Evolutionary conservation across 2,797 vertebrate species (phyloP).

Genomic region (Silurus lanzhouensis): DNA sequence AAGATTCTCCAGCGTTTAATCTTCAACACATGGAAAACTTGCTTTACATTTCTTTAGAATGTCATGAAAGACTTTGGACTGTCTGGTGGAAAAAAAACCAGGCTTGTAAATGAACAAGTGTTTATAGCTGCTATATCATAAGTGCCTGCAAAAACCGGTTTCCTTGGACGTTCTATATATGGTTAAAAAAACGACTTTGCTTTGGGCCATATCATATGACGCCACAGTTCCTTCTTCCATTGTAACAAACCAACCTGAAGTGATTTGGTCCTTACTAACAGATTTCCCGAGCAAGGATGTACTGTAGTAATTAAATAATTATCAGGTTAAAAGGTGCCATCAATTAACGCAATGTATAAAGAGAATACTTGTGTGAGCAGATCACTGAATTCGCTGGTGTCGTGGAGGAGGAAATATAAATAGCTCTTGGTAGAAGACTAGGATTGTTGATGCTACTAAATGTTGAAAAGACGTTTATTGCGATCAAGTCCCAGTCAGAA

Average conservation of each 20-base stretch:
- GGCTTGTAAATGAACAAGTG: neutral
- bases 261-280: neutral
- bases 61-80: neutral
- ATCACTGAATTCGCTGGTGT: neutral
- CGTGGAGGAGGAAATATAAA: neutral
- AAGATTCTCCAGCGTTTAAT: too few relatives aligned
- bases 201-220: neutral
- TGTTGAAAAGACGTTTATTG: neutral
- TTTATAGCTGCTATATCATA: neutral
- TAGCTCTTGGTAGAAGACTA: neutral
- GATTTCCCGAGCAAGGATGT: neutral
- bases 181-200: neutral
- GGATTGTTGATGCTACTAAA: neutral
- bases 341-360: neutral
- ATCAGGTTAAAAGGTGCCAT: neutral
- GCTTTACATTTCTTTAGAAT: neutral
- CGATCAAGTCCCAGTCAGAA: too few relatives aligned
- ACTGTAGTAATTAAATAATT: conserved; percentile 1
- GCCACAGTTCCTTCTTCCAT: neutral
- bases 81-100: neutral
- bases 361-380: neutral
- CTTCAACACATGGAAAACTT: neutral
- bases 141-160: neutral
- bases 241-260: neutral
- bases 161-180: neutral